Percentiles rank a stretch among this genome's conserved stretches.
These are phyloP conservation scores for Pheosia gnoma DNA, from an alignment of 2,888 invertebrate species.

Conservation along the genomic window DNA sequence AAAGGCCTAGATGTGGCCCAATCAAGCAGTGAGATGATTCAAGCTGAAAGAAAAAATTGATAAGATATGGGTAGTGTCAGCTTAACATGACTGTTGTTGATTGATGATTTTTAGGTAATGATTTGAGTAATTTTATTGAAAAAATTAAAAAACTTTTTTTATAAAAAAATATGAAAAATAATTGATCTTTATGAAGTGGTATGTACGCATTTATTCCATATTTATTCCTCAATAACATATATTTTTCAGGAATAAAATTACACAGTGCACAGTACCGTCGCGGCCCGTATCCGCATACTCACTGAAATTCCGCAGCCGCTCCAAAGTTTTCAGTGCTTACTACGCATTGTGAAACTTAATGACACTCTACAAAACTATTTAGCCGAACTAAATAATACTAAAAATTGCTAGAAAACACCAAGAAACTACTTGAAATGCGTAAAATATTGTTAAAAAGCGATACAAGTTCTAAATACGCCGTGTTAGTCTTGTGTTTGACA, in stretches of 20 bases:
- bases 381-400: slow-evolving; percentile 27
- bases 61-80: too few relatives aligned
- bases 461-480: slow-evolving; percentile 27
- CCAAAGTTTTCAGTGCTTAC: slow-evolving; percentile 60
- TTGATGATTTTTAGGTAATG: too few relatives aligned
- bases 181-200: too few relatives aligned
- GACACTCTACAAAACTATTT: slow-evolving; percentile 44
- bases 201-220: neutral
- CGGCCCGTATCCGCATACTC: slow-evolving; percentile 66
- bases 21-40: too few relatives aligned
- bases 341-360: slow-evolving; percentile 53
- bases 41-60: too few relatives aligned
- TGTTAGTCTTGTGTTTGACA: slow-evolving; percentile 32
- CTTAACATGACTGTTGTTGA: too few relatives aligned
- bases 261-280: slow-evolving; percentile 61
- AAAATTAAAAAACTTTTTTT: too few relatives aligned
- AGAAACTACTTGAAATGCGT: slow-evolving; percentile 25
- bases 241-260: neutral
- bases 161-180: too few relatives aligned
- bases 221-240: too few relatives aligned
- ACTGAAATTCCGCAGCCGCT: slow-evolving; percentile 62
- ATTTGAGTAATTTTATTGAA: too few relatives aligned
- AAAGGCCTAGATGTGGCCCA: too few relatives aligned
- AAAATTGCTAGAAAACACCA: slow-evolving; percentile 26
- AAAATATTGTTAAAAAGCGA: slow-evolving; percentile 34